These are phyloP conservation scores for Psilanteris sp. DNA, from an alignment of 1,140 invertebrate genomes.

Conservation along the genomic window DNA sequence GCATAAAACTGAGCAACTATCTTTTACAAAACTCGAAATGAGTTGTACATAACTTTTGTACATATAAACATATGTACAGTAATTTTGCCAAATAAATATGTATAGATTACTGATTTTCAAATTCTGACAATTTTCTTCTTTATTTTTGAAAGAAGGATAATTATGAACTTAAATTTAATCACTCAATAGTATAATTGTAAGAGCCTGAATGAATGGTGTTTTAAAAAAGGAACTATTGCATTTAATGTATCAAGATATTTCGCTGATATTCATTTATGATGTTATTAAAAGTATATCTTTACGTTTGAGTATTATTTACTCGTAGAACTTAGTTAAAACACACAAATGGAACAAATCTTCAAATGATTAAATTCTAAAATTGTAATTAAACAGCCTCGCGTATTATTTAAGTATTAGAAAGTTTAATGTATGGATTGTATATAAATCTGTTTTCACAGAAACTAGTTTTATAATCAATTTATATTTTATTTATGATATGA, in stretches of 20 bases:
- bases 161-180: background rate
- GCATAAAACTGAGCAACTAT: slow-evolving; percentile 38
- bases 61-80: slow-evolving; percentile 40
- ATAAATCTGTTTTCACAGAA: no score
- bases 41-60: slow-evolving; percentile 36
- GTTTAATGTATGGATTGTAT: no score
- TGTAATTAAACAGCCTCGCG: no score
- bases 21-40: slow-evolving; percentile 4
- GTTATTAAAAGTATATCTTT: slow-evolving; percentile 18
- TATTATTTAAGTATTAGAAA: no score
- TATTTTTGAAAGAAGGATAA: slow-evolving; percentile 13
- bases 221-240: slow-evolving; percentile 32
- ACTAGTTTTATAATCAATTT: no score
- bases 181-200: background rate
- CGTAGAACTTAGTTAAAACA: background rate
- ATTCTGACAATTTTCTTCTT: slow-evolving; percentile 10
- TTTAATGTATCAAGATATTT: slow-evolving; percentile 21
- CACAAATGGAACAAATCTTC: no score
- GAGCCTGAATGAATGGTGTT: no score
- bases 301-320: slow-evolving; percentile 30
- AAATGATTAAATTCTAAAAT: no score
- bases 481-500: no score
- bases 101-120: slow-evolving; percentile 30
- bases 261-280: no score
- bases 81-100: slow-evolving; percentile 55